Percentiles rank a stretch among this genome's conserved stretches.
These are phyloP conservation scores for Aurelia aurita complex sp. Pacific DNA, from an alignment of 30 jellyfish, hydroid and myxozoan species.

Conservation along the genomic window DNA sequence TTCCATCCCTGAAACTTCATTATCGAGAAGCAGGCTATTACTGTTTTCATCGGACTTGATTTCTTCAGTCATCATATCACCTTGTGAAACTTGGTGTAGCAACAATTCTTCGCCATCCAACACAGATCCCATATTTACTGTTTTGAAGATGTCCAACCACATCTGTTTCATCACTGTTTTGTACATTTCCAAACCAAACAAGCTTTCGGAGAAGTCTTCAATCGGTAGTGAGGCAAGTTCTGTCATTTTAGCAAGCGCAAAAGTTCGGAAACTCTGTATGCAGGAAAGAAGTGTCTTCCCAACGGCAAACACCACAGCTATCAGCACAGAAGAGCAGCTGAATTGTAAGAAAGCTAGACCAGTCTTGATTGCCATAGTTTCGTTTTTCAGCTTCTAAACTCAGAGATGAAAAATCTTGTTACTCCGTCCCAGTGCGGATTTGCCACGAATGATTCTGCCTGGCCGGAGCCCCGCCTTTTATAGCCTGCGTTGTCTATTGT, in stretches of 20 bases:
- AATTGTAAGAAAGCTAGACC: neutral
- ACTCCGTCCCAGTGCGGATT: too few species aligned
- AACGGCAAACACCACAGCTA: neutral
- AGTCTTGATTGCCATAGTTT: too few species aligned
- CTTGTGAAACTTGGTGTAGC: neutral
- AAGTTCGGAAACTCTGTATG: neutral
- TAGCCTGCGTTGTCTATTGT: neutral
- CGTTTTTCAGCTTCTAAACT: too few species aligned
- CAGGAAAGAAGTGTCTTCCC: neutral
- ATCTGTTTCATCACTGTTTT: conserved; percentile 23
- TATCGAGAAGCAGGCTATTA: neutral
- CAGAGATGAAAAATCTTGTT: too few species aligned
- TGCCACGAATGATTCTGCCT: too few species aligned
- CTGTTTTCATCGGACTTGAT: neutral
- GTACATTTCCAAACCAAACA: conserved; percentile 55
- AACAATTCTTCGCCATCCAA: neutral
- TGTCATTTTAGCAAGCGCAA: neutral
- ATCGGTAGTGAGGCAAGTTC: conserved; percentile 7
- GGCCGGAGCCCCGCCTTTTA: neutral
- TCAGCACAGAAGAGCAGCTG: neutral
- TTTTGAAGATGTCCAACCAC: conserved; percentile 34
- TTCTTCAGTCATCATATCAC: neutral
- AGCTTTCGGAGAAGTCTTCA: conserved; percentile 50
- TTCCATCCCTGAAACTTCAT: neutral
- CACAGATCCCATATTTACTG: conserved; percentile 21